Conservation (phyloP, 2,113 vertebrate genomes). For the Catagonus wagneri region DNA sequence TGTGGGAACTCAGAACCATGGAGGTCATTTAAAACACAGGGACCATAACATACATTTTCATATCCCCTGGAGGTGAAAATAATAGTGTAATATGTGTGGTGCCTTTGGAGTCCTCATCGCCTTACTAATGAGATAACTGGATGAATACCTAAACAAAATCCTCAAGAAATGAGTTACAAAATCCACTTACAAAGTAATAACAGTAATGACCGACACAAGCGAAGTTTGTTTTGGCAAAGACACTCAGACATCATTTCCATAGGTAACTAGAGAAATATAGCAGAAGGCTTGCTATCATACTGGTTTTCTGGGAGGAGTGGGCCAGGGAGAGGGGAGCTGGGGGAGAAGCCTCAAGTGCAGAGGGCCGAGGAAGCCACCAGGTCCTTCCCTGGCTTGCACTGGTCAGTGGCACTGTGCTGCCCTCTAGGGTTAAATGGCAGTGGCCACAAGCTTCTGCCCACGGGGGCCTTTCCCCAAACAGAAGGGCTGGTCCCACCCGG, state of each 20-base stretch:
- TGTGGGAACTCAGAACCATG: not conserved
- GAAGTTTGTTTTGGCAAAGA: not conserved
- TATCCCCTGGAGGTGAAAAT: not conserved
- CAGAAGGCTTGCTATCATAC: not conserved
- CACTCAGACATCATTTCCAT: not conserved
- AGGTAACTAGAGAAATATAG: not conserved
- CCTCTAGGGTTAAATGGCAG: slow-evolving; percentile 35
- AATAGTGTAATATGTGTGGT: not conserved
- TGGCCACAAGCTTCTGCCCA: not conserved
- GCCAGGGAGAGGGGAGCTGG: not conserved
- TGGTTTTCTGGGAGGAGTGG: fast-evolving
- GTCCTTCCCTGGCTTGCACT: not conserved
- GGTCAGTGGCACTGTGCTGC: not conserved
- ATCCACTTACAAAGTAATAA: not conserved
- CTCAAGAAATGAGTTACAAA: not conserved
- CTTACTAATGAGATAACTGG: not conserved
- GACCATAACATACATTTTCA: not conserved
- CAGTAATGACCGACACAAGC: not conserved
- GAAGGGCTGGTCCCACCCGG: not conserved
- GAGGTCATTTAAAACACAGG: not conserved
- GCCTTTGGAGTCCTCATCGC: not conserved
- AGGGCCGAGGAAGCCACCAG: not conserved
- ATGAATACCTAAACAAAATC: not conserved
- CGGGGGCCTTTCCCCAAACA: not conserved
- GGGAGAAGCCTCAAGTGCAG: fast-evolving